Percentiles rank a stretch among this genome's conserved stretches.
phyloP scores from a whole-genome alignment of 2,797 vertebrate genomes.

The Neopelma chrysocephalum region DNA sequence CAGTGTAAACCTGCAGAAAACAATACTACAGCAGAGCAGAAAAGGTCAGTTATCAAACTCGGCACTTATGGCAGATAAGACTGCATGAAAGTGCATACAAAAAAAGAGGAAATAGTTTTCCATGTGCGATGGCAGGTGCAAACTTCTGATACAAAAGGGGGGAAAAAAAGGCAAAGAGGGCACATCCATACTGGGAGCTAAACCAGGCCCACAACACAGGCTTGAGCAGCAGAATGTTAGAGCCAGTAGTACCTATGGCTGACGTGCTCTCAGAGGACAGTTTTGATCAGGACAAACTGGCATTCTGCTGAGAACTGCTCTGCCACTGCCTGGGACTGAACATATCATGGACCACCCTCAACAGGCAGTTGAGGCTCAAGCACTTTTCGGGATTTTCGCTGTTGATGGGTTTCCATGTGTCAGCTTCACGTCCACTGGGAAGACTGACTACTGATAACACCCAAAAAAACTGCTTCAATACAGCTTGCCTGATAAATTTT shows the following conservation, averaged over 20 bases:
- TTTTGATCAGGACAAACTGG: background rate
- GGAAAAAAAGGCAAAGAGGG: background rate
- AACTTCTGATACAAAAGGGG: background rate
- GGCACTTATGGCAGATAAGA: background rate
- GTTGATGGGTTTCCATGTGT: background rate
- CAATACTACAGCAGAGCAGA: background rate
- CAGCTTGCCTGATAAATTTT: background rate
- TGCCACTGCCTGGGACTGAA: background rate
- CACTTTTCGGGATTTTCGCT: background rate
- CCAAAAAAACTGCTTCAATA: background rate
- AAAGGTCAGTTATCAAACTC: background rate
- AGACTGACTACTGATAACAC: background rate
- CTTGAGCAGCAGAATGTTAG: background rate
- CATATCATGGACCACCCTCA: background rate
- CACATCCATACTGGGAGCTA: background rate
- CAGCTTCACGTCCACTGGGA: background rate
- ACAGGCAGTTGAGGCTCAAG: background rate
- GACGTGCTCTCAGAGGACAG: background rate
- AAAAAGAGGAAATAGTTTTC: background rate
- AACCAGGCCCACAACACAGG: background rate
- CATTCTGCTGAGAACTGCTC: background rate
- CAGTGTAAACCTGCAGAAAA: background rate
- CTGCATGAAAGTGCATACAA: background rate
- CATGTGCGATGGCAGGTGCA: background rate
- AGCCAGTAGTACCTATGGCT: background rate